Evolutionary conservation across 2,113 vertebrate genomes (phyloP).

Genomic region (Petaurus breviceps): DNA sequence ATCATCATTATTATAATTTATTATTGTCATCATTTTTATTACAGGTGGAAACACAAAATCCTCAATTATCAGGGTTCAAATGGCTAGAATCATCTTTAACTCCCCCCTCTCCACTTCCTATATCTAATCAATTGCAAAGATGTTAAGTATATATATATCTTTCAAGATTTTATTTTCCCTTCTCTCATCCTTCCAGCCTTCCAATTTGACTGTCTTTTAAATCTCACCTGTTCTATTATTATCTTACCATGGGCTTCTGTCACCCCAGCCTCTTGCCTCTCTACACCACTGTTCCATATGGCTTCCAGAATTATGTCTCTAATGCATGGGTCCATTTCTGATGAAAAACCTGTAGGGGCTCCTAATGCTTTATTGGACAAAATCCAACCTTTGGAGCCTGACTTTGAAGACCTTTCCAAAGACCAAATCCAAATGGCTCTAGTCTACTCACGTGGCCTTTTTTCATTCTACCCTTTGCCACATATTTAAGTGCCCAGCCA

Average conservation of each 20-base stretch:
- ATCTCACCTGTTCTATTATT: background rate
- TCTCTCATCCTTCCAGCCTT: no score
- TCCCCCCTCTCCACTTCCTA: no score
- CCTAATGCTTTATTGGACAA: background rate
- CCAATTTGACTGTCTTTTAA: no score
- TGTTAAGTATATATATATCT: no score
- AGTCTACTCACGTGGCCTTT: background rate
- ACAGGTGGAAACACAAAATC: no score
- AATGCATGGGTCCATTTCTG: background rate
- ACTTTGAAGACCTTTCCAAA: background rate
- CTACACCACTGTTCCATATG: background rate
- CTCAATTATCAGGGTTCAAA: no score
- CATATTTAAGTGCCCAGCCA: background rate
- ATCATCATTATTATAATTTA: no score
- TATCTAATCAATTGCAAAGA: no score
- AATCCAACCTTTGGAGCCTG: background rate
- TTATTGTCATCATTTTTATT: no score
- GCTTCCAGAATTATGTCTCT: background rate
- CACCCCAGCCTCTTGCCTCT: accelerated
- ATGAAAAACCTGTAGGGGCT: background rate
- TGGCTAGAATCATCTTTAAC: no score
- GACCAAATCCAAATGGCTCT: background rate
- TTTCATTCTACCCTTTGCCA: background rate
- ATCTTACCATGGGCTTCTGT: background rate
- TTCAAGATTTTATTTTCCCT: no score